phyloP scores from a whole-genome alignment of 1,140 invertebrate genomes.

The Conopomorpha cramerella region DNA sequence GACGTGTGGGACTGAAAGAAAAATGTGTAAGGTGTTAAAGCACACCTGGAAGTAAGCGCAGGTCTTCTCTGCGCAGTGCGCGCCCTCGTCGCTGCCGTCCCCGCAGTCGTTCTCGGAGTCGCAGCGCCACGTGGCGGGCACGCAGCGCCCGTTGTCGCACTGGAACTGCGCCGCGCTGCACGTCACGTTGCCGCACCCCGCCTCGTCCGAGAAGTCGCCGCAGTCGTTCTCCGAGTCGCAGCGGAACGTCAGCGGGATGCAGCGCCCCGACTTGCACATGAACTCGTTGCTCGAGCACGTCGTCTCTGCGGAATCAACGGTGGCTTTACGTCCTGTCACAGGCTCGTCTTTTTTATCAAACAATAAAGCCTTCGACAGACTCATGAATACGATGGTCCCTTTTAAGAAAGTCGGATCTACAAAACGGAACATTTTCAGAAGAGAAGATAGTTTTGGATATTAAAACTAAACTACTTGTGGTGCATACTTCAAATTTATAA shows the following conservation, averaged over 20 bases:
- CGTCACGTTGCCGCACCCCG: constrained; percentile 85
- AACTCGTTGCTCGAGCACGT: constrained; percentile 91
- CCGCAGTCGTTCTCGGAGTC: constrained; percentile 92
- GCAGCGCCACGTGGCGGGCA: constrained; percentile 93
- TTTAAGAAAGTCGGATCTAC: too few species aligned
- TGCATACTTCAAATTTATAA: too few species aligned
- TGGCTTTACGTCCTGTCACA: too few species aligned
- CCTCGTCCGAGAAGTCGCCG: constrained; percentile 88
- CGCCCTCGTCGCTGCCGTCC: constrained; percentile 94
- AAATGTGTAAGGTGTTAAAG: too few species aligned
- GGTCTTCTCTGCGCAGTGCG: constrained; percentile 92
- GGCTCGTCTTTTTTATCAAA: too few species aligned
- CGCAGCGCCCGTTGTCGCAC: constrained; percentile 93
- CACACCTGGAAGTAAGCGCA: constrained; percentile 84
- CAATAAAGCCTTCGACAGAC: too few species aligned
- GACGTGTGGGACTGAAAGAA: not conserved
- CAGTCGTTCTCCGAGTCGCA: constrained; percentile 94
- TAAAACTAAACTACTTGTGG: too few species aligned
- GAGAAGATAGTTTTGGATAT: too few species aligned
- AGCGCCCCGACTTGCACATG: constrained; percentile 91
- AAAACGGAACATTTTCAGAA: too few species aligned
- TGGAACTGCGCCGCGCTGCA: constrained; percentile 89
- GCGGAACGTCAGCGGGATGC: constrained; percentile 86
- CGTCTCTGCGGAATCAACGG: constrained; percentile 73
- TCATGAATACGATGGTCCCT: too few species aligned